Conservation (phyloP, 2,113 vertebrate genomes). For the Zosterops hypoxanthus region DNA sequence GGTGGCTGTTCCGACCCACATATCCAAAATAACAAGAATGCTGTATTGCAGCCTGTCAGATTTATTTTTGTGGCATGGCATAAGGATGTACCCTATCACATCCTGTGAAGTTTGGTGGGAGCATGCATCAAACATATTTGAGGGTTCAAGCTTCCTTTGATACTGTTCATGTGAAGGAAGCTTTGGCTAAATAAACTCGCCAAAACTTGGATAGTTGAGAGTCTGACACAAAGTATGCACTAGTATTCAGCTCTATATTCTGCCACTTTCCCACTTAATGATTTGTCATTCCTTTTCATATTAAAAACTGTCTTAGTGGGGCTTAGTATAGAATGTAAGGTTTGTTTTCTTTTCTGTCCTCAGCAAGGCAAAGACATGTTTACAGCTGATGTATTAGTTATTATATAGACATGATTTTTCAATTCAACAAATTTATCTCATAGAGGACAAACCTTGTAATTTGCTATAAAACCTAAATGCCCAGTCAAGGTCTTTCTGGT, state of each 20-base stretch:
- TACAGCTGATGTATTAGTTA: not conserved
- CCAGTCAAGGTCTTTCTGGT: not conserved
- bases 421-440: not conserved
- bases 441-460: not conserved
- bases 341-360: not conserved
- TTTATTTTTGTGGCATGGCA: not conserved
- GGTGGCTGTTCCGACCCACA: not conserved
- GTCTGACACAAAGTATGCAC: not conserved
- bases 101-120: not conserved
- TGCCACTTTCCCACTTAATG: not conserved
- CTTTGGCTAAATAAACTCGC: not conserved
- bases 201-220: not conserved
- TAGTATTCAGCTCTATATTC: not conserved
- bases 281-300: not conserved
- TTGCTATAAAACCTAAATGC: not conserved
- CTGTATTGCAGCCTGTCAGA: not conserved
- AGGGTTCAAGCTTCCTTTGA: not conserved
- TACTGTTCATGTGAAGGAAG: not conserved
- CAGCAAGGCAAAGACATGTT: not conserved
- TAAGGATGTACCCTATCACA: not conserved
- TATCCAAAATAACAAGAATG: not conserved
- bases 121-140: not conserved
- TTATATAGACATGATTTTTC: not conserved
- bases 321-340: not conserved
- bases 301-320: not conserved